Conservation (phyloP, 92 coral and sea anemone species). For the Palythoa heliodiscus region DNA sequence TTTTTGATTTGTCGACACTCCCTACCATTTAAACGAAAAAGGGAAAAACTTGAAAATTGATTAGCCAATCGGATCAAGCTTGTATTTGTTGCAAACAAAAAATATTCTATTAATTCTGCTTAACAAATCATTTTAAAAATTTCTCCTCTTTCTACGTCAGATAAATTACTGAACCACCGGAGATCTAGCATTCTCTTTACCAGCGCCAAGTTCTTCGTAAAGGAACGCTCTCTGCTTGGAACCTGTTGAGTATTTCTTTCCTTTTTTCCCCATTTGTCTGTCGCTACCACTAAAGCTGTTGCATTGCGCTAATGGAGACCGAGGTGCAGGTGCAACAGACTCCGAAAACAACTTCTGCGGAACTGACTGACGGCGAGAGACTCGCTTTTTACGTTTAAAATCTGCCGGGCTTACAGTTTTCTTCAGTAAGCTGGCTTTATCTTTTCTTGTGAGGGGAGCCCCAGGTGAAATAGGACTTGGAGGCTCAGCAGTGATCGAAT, state of each 20-base stretch:
- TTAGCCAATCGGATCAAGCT: not conserved
- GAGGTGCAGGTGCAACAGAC: constrained; percentile 66
- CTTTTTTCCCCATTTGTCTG: constrained; percentile 51
- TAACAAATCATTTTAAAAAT: not conserved
- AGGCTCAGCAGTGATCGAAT: constrained; percentile 14
- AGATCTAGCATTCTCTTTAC: constrained; percentile 76
- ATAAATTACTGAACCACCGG: constrained; percentile 48
- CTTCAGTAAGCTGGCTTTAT: constrained; percentile 70
- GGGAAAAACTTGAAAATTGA: too few species aligned
- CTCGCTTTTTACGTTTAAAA: constrained; percentile 61
- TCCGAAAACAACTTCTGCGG: constrained; percentile 88
- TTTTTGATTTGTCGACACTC: too few species aligned
- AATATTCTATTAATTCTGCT: not conserved
- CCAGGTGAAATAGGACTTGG: constrained; percentile 71
- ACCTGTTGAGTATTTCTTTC: constrained; percentile 58
- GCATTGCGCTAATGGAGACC: constrained; percentile 89
- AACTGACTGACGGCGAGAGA: constrained; percentile 70
- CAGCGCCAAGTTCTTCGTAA: constrained; percentile 69
- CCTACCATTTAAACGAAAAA: too few species aligned
- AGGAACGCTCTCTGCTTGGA: constrained; percentile 53
- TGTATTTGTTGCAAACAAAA: not conserved
- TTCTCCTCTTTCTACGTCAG: not conserved
- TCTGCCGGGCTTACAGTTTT: constrained; percentile 77
- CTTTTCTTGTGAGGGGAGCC: constrained; percentile 76
- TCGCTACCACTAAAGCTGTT: constrained; percentile 62